phyloP scores from a whole-genome alignment of 2,888 invertebrate species.

The Crossocerus cetratus region DNA sequence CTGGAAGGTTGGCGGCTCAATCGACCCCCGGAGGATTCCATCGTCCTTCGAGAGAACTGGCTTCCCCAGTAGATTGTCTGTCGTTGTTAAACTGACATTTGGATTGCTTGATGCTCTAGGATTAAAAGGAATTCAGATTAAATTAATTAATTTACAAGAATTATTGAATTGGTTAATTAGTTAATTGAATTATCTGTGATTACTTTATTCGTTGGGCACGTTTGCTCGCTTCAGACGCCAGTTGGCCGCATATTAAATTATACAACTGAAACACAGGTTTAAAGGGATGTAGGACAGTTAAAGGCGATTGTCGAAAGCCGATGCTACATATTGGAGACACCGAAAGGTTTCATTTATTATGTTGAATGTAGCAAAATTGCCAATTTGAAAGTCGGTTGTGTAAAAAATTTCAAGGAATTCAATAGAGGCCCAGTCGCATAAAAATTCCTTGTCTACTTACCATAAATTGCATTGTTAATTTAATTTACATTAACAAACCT shows the following conservation, averaged over 20 bases:
- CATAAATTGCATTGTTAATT: background rate
- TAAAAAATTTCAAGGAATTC: background rate
- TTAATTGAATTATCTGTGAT: too few species aligned
- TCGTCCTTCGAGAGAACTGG: slow-evolving; percentile 62
- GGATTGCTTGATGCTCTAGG: too few species aligned
- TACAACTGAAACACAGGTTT: slow-evolving; percentile 82
- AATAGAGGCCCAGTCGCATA: background rate
- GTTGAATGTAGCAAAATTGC: too few species aligned
- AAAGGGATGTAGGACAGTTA: background rate
- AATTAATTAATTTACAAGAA: too few species aligned
- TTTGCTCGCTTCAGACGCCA: slow-evolving; percentile 80
- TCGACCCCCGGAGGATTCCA: slow-evolving; percentile 64
- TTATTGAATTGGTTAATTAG: too few species aligned
- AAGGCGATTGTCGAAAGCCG: too few species aligned
- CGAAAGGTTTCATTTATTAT: too few species aligned
- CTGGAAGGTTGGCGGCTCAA: slow-evolving; percentile 55
- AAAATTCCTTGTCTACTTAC: too few species aligned
- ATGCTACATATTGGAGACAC: too few species aligned
- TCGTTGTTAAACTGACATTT: too few species aligned
- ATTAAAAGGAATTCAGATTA: too few species aligned
- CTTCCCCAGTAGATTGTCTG: slow-evolving; percentile 1
- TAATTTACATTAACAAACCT: slow-evolving; percentile 77
- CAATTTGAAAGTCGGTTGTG: slow-evolving; percentile 5
- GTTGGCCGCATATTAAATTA: slow-evolving; percentile 83
- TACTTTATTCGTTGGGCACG: slow-evolving; percentile 79